Percentiles rank a stretch among this genome's conserved stretches.
Conservation (phyloP, 2,888 invertebrate genomes). For the Chironomus tentans region DNA sequence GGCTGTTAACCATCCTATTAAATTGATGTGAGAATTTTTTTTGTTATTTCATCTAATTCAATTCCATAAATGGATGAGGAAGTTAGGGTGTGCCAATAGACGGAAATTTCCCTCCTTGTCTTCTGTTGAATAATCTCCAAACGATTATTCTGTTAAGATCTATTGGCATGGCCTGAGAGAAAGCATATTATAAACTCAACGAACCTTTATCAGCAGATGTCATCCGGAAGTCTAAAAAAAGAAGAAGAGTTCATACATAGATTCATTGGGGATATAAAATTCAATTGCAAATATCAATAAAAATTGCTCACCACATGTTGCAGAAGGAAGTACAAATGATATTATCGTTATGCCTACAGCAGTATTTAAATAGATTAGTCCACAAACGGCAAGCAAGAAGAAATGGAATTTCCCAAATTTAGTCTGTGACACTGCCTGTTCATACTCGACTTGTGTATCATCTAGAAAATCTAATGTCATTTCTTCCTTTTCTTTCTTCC, state of each 20-base stretch:
- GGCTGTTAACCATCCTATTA: constrained; percentile 55
- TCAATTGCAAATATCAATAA: too few relatives aligned
- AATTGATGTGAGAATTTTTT: not conserved
- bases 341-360: constrained; percentile 72
- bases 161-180: not conserved
- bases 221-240: constrained; percentile 53
- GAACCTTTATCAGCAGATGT: constrained; percentile 60
- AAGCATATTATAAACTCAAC: not conserved
- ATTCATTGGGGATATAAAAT: not conserved
- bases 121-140: not conserved
- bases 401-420: constrained; percentile 80
- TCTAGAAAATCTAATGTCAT: constrained; percentile 36
- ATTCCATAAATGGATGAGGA: not conserved
- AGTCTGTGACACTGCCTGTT: constrained; percentile 40
- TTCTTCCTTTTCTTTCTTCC: not conserved
- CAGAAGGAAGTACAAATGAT: constrained; percentile 74
- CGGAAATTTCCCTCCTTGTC: not conserved
- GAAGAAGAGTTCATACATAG: too few relatives aligned
- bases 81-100: too few relatives aligned
- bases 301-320: constrained; percentile 52
- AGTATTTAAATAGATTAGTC: constrained; percentile 73
- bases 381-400: constrained; percentile 62
- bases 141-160: too few relatives aligned
- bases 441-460: constrained; percentile 37
- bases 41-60: too few relatives aligned